phyloP scores from a whole-genome alignment of 1,140 invertebrate species.

The Aphelinus certus region DNA sequence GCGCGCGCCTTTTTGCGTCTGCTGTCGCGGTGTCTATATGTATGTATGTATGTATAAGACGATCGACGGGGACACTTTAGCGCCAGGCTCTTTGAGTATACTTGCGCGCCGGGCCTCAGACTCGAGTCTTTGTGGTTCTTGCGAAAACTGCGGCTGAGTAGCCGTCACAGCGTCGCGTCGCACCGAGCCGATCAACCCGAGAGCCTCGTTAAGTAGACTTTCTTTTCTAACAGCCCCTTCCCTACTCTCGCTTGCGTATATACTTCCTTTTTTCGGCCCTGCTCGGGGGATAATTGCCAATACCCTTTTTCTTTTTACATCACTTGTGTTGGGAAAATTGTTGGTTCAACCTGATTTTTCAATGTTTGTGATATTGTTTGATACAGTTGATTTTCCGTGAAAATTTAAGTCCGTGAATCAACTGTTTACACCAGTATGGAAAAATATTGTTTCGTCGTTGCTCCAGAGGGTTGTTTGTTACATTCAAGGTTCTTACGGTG shows the following conservation, averaged over 20 bases:
- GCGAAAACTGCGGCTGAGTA: conserved; percentile 15
- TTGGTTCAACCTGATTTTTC: too few species aligned
- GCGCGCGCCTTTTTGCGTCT: too few species aligned
- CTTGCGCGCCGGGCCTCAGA: conserved; percentile 34
- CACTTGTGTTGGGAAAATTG: too few species aligned
- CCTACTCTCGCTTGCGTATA: conserved; percentile 10
- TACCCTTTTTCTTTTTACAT: not conserved
- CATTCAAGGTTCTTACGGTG: too few species aligned
- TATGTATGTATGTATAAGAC: not conserved
- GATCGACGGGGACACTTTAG: conserved; percentile 23
- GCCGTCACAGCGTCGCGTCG: conserved; percentile 22
- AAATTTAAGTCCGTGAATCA: too few species aligned
- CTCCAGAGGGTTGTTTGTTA: too few species aligned
- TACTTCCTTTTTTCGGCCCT: too few species aligned
- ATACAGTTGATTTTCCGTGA: too few species aligned
- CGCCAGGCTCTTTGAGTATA: not conserved
- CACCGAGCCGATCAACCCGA: conserved; percentile 45
- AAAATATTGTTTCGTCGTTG: too few species aligned
- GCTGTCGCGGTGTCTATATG: not conserved
- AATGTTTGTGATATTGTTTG: too few species aligned
- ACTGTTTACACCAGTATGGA: too few species aligned
- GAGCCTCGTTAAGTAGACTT: conserved; percentile 32
- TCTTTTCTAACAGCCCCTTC: conserved; percentile 10
- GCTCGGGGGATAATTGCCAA: conserved; percentile 21
- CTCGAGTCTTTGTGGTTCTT: conserved; percentile 13